Evolutionary conservation across 2,888 invertebrate genomes (phyloP).

Genomic region (Adelognathus sp.): DNA sequence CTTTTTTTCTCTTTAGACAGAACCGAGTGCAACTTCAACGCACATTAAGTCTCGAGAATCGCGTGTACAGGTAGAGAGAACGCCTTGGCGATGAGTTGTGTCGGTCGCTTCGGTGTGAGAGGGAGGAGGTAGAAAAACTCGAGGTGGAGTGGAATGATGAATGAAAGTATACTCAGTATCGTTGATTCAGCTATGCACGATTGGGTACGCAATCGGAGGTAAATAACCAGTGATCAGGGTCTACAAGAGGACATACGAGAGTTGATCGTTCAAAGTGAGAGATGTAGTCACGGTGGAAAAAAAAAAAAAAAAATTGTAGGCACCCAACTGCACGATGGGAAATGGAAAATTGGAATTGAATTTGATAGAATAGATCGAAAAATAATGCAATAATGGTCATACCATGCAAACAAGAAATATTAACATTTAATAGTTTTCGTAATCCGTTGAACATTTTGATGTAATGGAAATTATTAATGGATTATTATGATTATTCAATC

Average conservation of each 20-base stretch:
- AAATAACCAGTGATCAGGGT: neutral
- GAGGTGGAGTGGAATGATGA: neutral
- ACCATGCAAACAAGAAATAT: too few species aligned
- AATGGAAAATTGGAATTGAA: too few species aligned
- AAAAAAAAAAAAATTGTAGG: too few species aligned
- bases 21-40: conserved; percentile 11
- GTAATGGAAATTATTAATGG: too few species aligned
- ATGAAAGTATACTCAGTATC: neutral
- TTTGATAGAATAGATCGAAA: too few species aligned
- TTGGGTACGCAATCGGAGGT: neutral
- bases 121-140: neutral
- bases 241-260: neutral
- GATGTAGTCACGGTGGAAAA: too few species aligned
- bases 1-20: neutral
- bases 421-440: too few species aligned
- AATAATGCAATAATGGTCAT: too few species aligned
- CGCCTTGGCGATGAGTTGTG: neutral
- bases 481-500: too few species aligned
- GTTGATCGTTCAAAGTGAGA: neutral
- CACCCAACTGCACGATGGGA: too few species aligned
- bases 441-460: too few species aligned
- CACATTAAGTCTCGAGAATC: conserved; percentile 25
- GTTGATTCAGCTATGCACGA: conserved; percentile 12
- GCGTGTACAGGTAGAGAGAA: neutral
- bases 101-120: neutral